Conservation (phyloP, 2,888 invertebrate genomes). For the Oligia fasciuncula region DNA sequence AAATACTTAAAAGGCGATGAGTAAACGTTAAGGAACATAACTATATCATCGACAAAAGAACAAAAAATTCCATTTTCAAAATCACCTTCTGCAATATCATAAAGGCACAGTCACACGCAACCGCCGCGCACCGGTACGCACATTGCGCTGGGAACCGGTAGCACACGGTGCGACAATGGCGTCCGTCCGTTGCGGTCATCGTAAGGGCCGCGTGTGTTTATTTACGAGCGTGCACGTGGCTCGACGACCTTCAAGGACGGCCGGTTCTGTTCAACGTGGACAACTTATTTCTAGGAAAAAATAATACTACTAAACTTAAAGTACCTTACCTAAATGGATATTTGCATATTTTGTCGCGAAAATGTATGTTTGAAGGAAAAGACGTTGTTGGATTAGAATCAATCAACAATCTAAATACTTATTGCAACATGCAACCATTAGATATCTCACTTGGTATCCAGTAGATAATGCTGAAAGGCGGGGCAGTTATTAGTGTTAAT, state of each 20-base stretch:
- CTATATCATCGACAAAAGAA: not conserved
- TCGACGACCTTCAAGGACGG: conserved; percentile 75
- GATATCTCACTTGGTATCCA: not conserved
- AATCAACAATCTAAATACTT: not conserved
- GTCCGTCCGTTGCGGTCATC: conserved; percentile 19
- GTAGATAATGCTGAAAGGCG: not conserved
- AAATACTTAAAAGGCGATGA: not conserved
- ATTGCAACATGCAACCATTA: not conserved
- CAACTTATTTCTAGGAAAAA: conserved; percentile 55
- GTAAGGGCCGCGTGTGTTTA: conserved; percentile 65
- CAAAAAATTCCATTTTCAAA: not conserved
- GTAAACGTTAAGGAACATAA: not conserved
- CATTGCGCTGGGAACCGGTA: conserved; percentile 37
- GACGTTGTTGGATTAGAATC: not conserved
- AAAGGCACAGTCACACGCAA: conserved; percentile 20
- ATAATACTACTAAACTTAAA: conserved; percentile 24
- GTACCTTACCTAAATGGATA: not conserved
- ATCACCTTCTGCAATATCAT: not conserved
- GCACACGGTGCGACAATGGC: conserved; percentile 21
- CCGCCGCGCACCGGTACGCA: not conserved
- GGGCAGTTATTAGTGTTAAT: too few species aligned
- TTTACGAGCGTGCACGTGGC: conserved; percentile 77
- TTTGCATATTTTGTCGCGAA: conserved; percentile 16
- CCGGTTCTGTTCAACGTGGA: conserved; percentile 57
- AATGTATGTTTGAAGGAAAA: not conserved